phyloP scores from a whole-genome alignment of 2,888 invertebrate species.

The Eristalis arbustorum region DNA sequence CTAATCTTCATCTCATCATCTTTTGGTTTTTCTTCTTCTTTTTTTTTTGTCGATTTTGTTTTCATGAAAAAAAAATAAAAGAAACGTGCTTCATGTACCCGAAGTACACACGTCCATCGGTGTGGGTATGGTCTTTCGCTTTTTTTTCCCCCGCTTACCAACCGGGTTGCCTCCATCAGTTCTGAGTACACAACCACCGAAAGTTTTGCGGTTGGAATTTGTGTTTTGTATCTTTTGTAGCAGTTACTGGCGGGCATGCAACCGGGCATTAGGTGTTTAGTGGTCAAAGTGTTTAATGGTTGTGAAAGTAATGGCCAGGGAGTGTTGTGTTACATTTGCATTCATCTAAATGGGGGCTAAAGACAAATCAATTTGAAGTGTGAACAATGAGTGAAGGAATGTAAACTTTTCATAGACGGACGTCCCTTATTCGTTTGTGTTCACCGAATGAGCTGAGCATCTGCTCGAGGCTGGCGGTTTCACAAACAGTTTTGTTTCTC shows the following conservation, averaged over 20 bases:
- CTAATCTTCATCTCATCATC: constrained; percentile 72
- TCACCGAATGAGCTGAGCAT: background rate
- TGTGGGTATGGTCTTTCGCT: constrained; percentile 8
- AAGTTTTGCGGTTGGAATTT: constrained; percentile 54
- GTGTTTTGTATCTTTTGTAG: constrained; percentile 40
- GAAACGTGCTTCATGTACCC: constrained; percentile 59
- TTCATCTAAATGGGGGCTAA: constrained; percentile 30
- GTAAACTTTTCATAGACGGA: constrained; percentile 1
- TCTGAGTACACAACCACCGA: background rate
- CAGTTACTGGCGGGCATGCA: constrained; percentile 40
- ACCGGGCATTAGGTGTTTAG: constrained; percentile 58
- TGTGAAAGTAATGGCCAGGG: constrained; percentile 57
- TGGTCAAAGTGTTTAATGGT: constrained; percentile 52
- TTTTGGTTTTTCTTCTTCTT: constrained; percentile 19
- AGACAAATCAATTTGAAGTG: constrained; percentile 30
- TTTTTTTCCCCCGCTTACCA: constrained; percentile 5
- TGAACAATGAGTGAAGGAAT: constrained; percentile 2
- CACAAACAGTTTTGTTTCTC: background rate
- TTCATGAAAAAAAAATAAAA: constrained; percentile 43
- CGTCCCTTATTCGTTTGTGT: background rate
- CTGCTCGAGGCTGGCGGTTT: background rate
- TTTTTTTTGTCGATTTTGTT: background rate
- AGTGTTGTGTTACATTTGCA: constrained; percentile 33
- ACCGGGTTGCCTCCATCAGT: constrained; percentile 5
- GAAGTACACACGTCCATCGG: constrained; percentile 48